phyloP scores from a whole-genome alignment of 2,113 vertebrate genomes.

The Azemiops feae region DNA sequence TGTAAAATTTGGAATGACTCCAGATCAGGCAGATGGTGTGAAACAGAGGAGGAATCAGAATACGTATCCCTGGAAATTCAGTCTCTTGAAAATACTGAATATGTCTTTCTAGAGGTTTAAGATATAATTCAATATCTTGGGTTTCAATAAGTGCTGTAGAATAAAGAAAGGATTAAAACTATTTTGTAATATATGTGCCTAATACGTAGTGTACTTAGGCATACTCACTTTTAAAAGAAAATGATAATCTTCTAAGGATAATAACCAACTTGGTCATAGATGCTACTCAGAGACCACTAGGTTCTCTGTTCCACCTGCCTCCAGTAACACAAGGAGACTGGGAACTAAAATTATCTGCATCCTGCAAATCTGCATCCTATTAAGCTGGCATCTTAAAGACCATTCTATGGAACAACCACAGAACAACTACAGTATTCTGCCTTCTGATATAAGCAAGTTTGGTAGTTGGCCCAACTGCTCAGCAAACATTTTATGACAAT shows the following conservation, averaged over 20 bases:
- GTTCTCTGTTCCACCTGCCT: neutral
- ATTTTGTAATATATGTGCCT: neutral
- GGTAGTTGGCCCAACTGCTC: neutral
- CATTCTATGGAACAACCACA: neutral
- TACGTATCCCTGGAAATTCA: slow-evolving; percentile 62
- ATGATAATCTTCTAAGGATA: neutral
- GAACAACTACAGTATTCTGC: neutral
- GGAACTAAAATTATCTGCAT: neutral
- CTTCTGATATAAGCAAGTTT: neutral
- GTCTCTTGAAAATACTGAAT: slow-evolving; percentile 68
- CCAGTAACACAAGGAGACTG: neutral
- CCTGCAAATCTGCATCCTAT: neutral
- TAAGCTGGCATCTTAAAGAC: neutral
- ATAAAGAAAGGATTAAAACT: neutral
- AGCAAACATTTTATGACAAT: neutral
- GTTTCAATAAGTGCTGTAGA: slow-evolving; percentile 75
- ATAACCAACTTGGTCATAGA: neutral
- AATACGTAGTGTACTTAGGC: neutral
- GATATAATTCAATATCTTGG: slow-evolving; percentile 71
- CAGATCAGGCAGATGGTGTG: slow-evolving; percentile 77
- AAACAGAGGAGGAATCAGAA: slow-evolving; percentile 70
- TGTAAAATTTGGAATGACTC: slow-evolving; percentile 76
- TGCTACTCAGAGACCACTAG: neutral
- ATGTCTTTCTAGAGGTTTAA: slow-evolving; percentile 69
- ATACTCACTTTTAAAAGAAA: neutral